Evolutionary conservation across 2,797 vertebrate species (phyloP).

Genomic region (Oceanodroma leucorhoa): DNA sequence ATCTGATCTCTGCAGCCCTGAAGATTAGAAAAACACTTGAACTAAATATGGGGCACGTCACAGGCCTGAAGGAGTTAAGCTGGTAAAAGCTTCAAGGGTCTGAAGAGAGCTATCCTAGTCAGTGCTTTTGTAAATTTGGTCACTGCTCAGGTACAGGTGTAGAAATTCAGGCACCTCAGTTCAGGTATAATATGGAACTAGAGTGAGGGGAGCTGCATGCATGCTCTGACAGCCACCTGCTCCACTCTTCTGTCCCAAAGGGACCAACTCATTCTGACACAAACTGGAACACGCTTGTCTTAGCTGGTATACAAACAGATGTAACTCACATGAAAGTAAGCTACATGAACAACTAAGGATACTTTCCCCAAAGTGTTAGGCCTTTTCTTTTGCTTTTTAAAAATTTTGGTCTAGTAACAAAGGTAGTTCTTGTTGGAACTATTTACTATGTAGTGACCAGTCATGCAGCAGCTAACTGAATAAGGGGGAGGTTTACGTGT

Average conservation of each 20-base stretch:
- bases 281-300: background rate
- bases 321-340: background rate
- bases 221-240: background rate
- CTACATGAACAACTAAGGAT: background rate
- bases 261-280: background rate
- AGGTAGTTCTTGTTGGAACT: background rate
- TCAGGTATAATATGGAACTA: background rate
- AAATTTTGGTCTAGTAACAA: background rate
- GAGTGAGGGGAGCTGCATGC: background rate
- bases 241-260: background rate
- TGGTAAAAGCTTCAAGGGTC: background rate
- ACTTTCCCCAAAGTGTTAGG: background rate
- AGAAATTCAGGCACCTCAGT: background rate
- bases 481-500: background rate
- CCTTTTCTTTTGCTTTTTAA: background rate
- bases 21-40: background rate
- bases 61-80: background rate
- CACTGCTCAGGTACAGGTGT: background rate
- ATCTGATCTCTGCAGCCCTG: background rate
- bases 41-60: background rate
- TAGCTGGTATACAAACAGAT: background rate
- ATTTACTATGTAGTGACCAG: background rate
- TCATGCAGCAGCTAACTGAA: background rate
- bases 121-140: background rate
- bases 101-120: background rate